Conservation (phyloP, 1,140 invertebrate species). For the Eriocheir sinensis region DNA sequence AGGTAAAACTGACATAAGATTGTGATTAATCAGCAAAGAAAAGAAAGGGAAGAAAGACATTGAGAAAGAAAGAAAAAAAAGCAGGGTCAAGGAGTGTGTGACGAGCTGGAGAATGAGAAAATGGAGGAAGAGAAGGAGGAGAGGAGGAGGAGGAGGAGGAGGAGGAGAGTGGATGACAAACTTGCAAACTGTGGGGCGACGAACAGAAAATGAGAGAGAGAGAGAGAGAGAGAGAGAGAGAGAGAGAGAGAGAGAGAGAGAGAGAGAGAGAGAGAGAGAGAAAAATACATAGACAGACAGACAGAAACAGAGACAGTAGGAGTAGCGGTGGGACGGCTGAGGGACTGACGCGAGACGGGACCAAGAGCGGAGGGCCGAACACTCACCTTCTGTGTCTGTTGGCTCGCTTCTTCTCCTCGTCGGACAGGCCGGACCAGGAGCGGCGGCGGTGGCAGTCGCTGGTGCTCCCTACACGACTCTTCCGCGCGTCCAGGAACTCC, state of each 20-base stretch:
- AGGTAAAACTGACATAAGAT: neutral
- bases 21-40: too few species aligned
- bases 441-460: slow-evolving; percentile 65
- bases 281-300: neutral
- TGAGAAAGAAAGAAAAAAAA: neutral
- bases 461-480: slow-evolving; percentile 49
- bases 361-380: neutral
- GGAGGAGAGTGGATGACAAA: neutral
- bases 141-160: slow-evolving; percentile 31
- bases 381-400: slow-evolving; percentile 75
- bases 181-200: too few species aligned
- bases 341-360: neutral
- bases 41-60: neutral
- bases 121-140: neutral
- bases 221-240: slow-evolving; percentile 55
- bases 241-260: neutral
- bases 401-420: slow-evolving; percentile 77
- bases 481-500: slow-evolving; percentile 76
- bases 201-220: slow-evolving; percentile 32
- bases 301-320: neutral
- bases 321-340: neutral
- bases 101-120: neutral
- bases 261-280: neutral
- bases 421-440: slow-evolving; percentile 76
- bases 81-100: neutral